Evolutionary conservation across 2,113 vertebrate genomes (phyloP).

Genomic region (Paedocypris sp.): DNA sequence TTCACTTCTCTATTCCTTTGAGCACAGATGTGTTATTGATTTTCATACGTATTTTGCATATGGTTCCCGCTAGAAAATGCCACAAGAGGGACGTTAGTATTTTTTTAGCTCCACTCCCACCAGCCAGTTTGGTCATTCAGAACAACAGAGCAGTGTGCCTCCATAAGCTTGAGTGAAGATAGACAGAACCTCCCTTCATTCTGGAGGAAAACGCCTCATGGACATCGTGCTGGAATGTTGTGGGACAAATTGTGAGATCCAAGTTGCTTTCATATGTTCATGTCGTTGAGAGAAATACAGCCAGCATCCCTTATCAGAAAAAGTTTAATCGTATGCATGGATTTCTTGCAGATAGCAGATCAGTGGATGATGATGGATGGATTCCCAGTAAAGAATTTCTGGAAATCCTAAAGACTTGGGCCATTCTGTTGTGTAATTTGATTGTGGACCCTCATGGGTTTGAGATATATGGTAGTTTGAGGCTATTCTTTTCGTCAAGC

Average conservation of each 20-base stretch:
- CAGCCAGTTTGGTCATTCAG: slow-evolving; percentile 6
- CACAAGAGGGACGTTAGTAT: slow-evolving; percentile 2
- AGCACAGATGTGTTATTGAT: no score
- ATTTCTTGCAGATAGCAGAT: not conserved
- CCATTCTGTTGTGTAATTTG: slow-evolving; percentile 1
- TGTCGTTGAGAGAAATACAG: not conserved
- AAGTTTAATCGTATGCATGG: slow-evolving; percentile 4
- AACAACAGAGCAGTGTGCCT: slow-evolving; percentile 32
- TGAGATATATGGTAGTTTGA: not conserved
- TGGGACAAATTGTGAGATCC: not conserved
- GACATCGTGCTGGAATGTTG: slow-evolving; percentile 16
- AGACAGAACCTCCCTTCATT: slow-evolving; percentile 27
- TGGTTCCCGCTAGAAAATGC: slow-evolving; percentile 11
- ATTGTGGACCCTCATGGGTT: not conserved
- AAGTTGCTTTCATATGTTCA: slow-evolving; percentile 9
- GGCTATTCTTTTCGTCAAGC: not conserved
- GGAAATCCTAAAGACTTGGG: not conserved
- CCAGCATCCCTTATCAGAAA: not conserved
- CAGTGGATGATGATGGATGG: not conserved
- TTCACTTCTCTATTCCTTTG: no score
- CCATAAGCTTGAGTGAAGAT: slow-evolving; percentile 13
- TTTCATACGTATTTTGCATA: slow-evolving; percentile 11
- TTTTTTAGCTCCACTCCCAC: slow-evolving; percentile 19
- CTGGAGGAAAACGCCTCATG: not conserved
- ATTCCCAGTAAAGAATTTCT: not conserved